Base-by-base conservation (phyloP, 2,888 invertebrate genomes). In the Heliothis peltigera region DNA sequence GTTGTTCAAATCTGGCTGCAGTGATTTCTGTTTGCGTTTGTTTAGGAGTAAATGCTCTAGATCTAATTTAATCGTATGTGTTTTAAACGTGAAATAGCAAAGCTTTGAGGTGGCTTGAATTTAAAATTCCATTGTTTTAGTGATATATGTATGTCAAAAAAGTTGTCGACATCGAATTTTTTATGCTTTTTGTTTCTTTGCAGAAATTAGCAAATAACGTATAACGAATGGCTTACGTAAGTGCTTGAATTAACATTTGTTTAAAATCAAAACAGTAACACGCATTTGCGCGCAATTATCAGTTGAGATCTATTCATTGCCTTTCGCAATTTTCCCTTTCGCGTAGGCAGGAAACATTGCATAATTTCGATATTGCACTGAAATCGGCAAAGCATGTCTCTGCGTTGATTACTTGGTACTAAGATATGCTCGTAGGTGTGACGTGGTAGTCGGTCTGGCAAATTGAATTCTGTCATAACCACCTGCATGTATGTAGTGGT, bases 381-480 rank as follows among this genome's bases (percentile, higher is more conserved):
- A 44, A 72, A 68, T 64, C 64, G 63, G 64, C 64, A 62, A 59
- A 60, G 65, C 58, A 51, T 44, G 51, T 68, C 46, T 39, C 15
- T 49, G 60, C 64, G 63, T 70, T 68, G 74, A 78, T 77, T 74
- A 57, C 70, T 44, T 56, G 32, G 54, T 62, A 47, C 64, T 56
- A 59, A 59, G 58, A 42, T 42, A 56, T 59, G 63, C 22, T 60
- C 28, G 67, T 64, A 64, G 65, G 70, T 58, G 68, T 76, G 61
- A 76, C 63, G 68, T 62, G 48, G 61, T 56, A 51, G 62, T 58
- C 51, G 60, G 61, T 70, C 55, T 51, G 47, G 65, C 43, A 74
- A 78, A 78, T 78, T 78, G 80, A 78, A 70, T 74, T 80, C 64
- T 69, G 66, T 61, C 68, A 74, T 48, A 64, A 59, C 56, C 61